Evolutionary conservation across 2,113 vertebrate species (phyloP), one percentile per base, ranked within the genome.

Genomic region (Strix uralensis): DNA sequence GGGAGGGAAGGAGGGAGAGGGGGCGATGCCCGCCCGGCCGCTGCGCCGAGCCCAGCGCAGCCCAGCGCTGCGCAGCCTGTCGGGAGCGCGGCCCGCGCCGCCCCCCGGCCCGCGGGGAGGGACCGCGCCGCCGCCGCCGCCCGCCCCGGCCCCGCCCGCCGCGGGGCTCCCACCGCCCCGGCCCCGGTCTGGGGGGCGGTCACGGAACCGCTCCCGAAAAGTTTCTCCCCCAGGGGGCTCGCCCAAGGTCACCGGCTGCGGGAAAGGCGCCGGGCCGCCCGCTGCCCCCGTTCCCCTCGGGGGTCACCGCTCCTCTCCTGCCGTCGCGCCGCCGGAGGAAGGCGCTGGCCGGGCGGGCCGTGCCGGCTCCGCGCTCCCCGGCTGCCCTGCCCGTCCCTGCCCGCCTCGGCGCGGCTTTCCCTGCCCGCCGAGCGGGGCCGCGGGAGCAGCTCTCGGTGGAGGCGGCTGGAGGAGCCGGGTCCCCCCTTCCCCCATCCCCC

Each of bases 41-140:
- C 92, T 67, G 82, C 87, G 81, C 85, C 83, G 70, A 81, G 63
- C 93, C 26, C 52, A 90, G 83, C 74, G 77, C 91, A 90, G 90
- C 77, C 94, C 42, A 14, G 42, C 42, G 42, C 42, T 42, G 83
- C 74, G 77, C 91, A 90, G 90, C 77, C 94, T 96, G 91, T 90
- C 86, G 83, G 75, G 91, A 93, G 78, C 49, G 34, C 86, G 17
- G 85, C 57, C 83, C 74, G 51, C 52, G 7, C 80, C 84, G 84
- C 90, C 91, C 51, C 66, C 29, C 81, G 67, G 67, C 80, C 84
- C 85, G 89, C 83, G 52, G 92, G 77, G 71, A 54, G 87, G 75
- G 72, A 74, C 86, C 59, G 66, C 55, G 40, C 44, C 21, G 20
- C 67, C 61, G 30, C 52, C 26, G 7, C 75, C 66, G 34, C 73